These are phyloP conservation scores for Sylvia atricapilla DNA, from an alignment of 2,113 vertebrate genomes.

Conservation along the genomic window DNA sequence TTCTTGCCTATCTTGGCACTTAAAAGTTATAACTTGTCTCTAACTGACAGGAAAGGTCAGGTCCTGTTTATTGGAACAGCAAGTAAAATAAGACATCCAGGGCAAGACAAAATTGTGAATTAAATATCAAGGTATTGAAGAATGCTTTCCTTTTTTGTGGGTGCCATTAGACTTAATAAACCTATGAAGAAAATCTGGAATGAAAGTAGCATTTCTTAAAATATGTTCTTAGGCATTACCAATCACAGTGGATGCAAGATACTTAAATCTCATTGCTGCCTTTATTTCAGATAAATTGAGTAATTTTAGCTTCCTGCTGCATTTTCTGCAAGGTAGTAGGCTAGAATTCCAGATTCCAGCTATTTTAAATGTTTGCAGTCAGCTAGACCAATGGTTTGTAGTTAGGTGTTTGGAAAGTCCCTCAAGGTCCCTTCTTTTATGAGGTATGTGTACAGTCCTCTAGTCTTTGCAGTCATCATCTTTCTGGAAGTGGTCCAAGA, in stretches of 20 bases:
- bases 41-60: not conserved
- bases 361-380: not conserved
- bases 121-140: not conserved
- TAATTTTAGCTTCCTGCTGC: not conserved
- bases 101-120: not conserved
- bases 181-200: not conserved
- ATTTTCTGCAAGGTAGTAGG: not conserved
- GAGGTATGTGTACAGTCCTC: not conserved
- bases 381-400: not conserved
- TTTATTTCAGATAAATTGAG: not conserved
- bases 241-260: not conserved
- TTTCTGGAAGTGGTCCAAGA: not conserved
- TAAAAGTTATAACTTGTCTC: not conserved
- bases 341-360: not conserved
- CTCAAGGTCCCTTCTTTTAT: not conserved
- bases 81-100: not conserved
- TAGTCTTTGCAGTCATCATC: not conserved
- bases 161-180: not conserved
- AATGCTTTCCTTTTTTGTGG: not conserved
- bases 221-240: not conserved
- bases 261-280: not conserved
- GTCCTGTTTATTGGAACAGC: not conserved
- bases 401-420: not conserved
- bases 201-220: not conserved
- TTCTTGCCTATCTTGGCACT: slow-evolving; percentile 8